phyloP scores from a whole-genome alignment of 2,113 vertebrate genomes.

The Lagenorhynchus albirostris region DNA sequence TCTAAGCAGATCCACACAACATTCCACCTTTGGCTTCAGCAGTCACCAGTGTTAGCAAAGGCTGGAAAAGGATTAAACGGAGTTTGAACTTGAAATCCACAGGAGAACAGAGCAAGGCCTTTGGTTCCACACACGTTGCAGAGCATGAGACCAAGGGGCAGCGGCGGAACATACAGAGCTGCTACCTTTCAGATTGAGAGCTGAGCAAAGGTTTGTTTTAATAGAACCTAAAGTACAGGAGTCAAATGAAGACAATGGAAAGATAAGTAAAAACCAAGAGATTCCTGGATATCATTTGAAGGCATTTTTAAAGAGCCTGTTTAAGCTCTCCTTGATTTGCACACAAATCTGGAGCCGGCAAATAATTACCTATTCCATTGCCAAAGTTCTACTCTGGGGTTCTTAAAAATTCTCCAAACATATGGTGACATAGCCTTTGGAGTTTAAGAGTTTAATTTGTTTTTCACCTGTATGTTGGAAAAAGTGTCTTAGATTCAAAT shows the following conservation, averaged over 20 bases:
- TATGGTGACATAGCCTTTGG: not conserved
- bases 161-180: too few relatives aligned
- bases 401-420: not conserved
- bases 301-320: not conserved
- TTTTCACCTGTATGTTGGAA: not conserved
- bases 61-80: not conserved
- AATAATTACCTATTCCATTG: not conserved
- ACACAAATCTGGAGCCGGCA: not conserved
- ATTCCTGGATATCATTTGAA: not conserved
- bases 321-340: not conserved
- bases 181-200: not conserved
- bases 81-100: not conserved
- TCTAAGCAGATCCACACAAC: not conserved
- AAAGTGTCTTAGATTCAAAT: not conserved
- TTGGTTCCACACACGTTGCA: not conserved
- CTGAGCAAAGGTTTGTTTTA: not conserved
- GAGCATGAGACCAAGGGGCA: not conserved
- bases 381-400: not conserved
- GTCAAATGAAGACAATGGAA: not conserved
- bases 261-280: not conserved
- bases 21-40: not conserved
- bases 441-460: slow-evolving; percentile 21
- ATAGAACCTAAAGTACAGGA: not conserved
- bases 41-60: not conserved
- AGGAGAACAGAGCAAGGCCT: not conserved